These are phyloP conservation scores for Charaxes varanes DNA, from an alignment of 1,140 invertebrate species.

Conservation along the genomic window DNA sequence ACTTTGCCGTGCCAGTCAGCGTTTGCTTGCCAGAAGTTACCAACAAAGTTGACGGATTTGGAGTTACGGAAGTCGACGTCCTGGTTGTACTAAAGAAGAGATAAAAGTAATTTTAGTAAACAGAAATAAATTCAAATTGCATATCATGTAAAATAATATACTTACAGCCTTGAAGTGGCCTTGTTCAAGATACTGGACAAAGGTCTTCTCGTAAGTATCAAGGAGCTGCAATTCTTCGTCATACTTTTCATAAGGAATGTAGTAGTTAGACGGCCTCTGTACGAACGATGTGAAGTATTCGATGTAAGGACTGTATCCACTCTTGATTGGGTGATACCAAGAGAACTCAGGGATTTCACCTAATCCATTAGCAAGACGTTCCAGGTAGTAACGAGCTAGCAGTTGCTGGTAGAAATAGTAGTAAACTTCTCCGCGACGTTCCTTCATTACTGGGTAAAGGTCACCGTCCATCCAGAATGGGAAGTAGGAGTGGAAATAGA, in stretches of 20 bases:
- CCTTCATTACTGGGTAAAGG: conserved; percentile 55
- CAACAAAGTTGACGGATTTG: conserved; percentile 75
- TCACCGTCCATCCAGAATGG: conserved; percentile 79
- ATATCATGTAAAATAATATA: conserved; percentile 12
- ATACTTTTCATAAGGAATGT: conserved; percentile 38
- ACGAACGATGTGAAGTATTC: conserved; percentile 38
- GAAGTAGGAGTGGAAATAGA: conserved; percentile 79
- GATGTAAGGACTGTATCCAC: conserved; percentile 75
- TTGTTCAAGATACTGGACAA: conserved; percentile 46
- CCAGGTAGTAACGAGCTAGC: conserved; percentile 80
- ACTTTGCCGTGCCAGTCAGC: conserved; percentile 76
- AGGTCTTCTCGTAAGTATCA: conserved; percentile 49
- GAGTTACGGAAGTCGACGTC: conserved; percentile 55
- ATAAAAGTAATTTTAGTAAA: conserved; percentile 9
- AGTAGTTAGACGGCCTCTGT: conserved; percentile 45
- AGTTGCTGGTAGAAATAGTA: conserved; percentile 78
- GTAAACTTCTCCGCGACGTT: conserved; percentile 78
- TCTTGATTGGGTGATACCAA: conserved; percentile 71
- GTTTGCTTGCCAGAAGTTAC: conserved; percentile 82
- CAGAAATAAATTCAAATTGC: conserved; percentile 1
- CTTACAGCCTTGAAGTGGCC: conserved; percentile 54
- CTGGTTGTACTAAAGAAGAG: conserved; percentile 43
- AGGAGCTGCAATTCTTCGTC: conserved; percentile 45
- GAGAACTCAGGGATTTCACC: conserved; percentile 77
- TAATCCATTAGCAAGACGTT: conserved; percentile 78